Conservation (phyloP, 2,888 invertebrate genomes). For the Cecidostiba fungosa region DNA sequence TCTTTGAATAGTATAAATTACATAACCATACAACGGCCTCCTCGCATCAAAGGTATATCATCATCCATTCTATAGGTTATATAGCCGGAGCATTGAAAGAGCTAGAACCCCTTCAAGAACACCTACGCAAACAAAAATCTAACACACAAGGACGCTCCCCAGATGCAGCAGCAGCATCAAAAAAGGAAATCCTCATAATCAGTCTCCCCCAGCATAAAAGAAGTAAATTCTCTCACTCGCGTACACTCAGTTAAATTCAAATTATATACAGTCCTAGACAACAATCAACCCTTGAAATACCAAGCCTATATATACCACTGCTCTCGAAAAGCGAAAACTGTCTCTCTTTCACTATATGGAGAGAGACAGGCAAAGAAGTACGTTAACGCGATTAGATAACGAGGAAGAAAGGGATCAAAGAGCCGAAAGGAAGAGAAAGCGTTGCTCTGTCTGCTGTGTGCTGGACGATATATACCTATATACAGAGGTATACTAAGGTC, state of each 20-base stretch:
- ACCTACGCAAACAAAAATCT: constrained; percentile 7
- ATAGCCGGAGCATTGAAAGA: background rate
- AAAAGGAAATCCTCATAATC: constrained; percentile 2
- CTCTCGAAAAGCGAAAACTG: constrained; percentile 9
- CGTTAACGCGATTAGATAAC: constrained; percentile 61
- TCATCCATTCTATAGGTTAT: constrained; percentile 5
- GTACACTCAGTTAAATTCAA: background rate
- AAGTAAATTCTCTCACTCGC: background rate
- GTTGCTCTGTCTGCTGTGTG: background rate
- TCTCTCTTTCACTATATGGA: background rate
- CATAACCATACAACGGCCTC: background rate
- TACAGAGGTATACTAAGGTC: background rate
- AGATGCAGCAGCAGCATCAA: background rate
- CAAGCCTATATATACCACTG: background rate
- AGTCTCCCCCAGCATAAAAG: background rate
- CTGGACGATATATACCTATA: background rate
- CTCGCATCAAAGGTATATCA: background rate
- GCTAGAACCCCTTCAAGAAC: background rate
- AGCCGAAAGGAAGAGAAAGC: constrained; percentile 22
- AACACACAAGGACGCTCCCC: background rate
- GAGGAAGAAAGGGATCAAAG: constrained; percentile 42
- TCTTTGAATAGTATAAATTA: constrained; percentile 7
- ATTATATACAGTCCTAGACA: background rate
- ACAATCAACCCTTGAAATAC: background rate
- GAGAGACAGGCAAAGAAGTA: background rate